phyloP scores from a whole-genome alignment of 2,113 vertebrate species.

The Channa argus region DNA sequence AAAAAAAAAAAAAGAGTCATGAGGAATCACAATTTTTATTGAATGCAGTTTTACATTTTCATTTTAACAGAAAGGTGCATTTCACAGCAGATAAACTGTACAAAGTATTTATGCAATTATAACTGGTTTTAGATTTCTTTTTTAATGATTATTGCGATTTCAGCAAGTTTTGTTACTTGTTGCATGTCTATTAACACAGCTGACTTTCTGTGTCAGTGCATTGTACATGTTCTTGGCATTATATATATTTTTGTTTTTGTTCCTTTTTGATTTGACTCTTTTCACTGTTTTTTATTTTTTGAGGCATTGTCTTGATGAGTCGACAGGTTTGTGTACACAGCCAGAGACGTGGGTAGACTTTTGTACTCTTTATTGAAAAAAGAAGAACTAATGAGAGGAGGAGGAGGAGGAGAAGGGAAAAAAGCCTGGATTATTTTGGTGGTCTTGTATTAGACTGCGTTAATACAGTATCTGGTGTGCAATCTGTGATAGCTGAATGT shows the following conservation, averaged over 20 bases:
- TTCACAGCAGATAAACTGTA: constrained; percentile 90
- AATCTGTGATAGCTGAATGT: constrained; percentile 99
- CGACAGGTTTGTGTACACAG: constrained; percentile 90
- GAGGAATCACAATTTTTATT: constrained; percentile 81
- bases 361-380: constrained; percentile 89
- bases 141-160: constrained; percentile 88
- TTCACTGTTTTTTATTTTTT: constrained; percentile 22
- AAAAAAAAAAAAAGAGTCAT: constrained; percentile 61
- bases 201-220: constrained; percentile 99
- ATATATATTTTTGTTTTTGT: constrained; percentile 35
- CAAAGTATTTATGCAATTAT: constrained; percentile 99
- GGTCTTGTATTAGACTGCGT: constrained; percentile 95
- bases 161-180: constrained; percentile 99
- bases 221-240: constrained; percentile 93
- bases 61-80: constrained; percentile 87
- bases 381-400: constrained; percentile 73
- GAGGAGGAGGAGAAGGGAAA: constrained; percentile 14
- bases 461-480: constrained; percentile 93
- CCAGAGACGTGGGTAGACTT: constrained; percentile 89
- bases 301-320: constrained; percentile 85
- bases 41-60: constrained; percentile 85
- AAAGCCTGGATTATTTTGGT: constrained; percentile 80
- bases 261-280: constrained; percentile 32
- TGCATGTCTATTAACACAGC: constrained; percentile 98
- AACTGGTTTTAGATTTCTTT: constrained; percentile 93